These are phyloP conservation scores for Onchidella celtica DNA, from an alignment of 2,888 invertebrate genomes.

Conservation along the genomic window DNA sequence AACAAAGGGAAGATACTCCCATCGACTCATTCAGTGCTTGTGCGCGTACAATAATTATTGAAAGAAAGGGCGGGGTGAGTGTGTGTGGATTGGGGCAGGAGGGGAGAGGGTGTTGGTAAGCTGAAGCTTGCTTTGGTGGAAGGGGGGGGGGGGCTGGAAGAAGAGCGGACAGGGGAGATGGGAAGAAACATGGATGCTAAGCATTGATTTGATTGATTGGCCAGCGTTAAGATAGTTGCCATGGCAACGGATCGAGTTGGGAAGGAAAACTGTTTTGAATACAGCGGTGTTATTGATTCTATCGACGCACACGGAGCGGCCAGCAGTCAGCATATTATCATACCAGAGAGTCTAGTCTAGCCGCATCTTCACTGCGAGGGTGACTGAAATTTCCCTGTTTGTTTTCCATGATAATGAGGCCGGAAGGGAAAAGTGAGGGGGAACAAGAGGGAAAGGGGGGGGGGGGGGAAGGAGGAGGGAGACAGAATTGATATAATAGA, in stretches of 20 bases:
- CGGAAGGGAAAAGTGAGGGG: too few species aligned
- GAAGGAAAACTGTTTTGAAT: constrained; percentile 33
- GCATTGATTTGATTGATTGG: constrained; percentile 43
- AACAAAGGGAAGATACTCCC: neutral
- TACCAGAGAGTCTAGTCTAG: neutral
- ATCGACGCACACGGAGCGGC: constrained; percentile 30
- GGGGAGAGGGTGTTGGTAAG: neutral
- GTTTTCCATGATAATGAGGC: neutral
- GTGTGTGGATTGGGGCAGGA: neutral
- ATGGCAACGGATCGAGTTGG: constrained; percentile 35
- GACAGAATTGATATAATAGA: too few species aligned
- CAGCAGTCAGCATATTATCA: constrained; percentile 18
- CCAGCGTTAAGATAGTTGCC: constrained; percentile 41
- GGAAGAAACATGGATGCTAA: neutral
- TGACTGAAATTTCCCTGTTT: neutral
- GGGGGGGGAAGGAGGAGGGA: too few species aligned
- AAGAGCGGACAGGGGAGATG: neutral
- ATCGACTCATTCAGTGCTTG: neutral
- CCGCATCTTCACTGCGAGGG: constrained; percentile 1
- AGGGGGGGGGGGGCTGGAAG: neutral
- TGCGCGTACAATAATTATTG: neutral
- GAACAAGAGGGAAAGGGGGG: too few species aligned
- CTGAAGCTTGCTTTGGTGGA: neutral
- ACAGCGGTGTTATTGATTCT: constrained; percentile 38
- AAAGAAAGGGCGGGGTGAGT: neutral